phyloP scores from a whole-genome alignment of 2,797 vertebrate genomes.

The Cygnus olor region DNA sequence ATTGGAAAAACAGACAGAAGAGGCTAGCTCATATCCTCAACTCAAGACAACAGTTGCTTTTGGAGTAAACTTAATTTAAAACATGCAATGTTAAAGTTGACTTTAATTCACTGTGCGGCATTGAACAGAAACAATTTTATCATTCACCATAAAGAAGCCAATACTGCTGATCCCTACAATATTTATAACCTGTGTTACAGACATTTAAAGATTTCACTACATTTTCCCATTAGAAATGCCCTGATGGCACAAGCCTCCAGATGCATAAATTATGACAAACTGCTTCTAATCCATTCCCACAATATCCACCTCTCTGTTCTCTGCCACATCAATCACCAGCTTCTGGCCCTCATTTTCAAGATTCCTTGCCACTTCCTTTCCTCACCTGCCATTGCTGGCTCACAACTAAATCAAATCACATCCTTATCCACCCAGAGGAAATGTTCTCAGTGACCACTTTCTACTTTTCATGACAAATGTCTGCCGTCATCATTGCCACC shows the following conservation, averaged over 20 bases:
- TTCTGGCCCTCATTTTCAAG: neutral
- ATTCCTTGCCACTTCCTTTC: neutral
- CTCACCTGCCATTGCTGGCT: neutral
- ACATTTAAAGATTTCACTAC: neutral
- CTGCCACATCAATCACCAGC: neutral
- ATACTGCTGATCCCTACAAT: neutral
- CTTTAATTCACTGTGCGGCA: neutral
- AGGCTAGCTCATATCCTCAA: neutral
- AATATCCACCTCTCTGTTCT: neutral
- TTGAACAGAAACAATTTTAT: neutral
- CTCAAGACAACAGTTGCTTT: neutral
- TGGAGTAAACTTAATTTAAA: neutral
- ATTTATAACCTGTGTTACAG: neutral
- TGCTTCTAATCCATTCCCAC: neutral
- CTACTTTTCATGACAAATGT: rapidly evolving
- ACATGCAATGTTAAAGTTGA: neutral
- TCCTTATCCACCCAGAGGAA: neutral
- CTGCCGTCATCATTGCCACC: neutral
- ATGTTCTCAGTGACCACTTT: neutral
- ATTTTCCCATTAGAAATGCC: neutral
- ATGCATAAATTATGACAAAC: neutral
- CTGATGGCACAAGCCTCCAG: neutral
- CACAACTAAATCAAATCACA: neutral
- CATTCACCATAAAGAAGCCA: neutral
- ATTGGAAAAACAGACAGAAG: neutral